Conservation (phyloP, 2,113 vertebrate species). For the Bos indicus region DNA sequence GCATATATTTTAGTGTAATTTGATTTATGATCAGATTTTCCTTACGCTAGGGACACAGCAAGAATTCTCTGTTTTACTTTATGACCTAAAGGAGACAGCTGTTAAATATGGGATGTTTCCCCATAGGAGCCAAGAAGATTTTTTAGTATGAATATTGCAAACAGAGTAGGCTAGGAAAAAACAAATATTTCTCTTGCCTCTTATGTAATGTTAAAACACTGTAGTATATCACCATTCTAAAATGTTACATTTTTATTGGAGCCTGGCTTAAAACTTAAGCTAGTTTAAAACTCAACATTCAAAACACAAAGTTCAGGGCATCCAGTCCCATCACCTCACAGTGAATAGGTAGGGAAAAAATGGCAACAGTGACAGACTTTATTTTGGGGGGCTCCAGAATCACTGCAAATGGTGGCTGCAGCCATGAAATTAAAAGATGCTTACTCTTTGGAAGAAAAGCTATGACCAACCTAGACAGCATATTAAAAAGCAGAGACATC, state of each 20-base stretch:
- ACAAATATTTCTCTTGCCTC: not conserved
- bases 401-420: not conserved
- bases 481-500: not conserved
- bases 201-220: not conserved
- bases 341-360: not conserved
- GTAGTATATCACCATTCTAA: not conserved
- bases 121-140: not conserved
- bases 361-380: not conserved
- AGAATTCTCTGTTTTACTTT: slow-evolving; percentile 14
- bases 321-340: not conserved
- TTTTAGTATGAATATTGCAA: not conserved
- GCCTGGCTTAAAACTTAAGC: not conserved
- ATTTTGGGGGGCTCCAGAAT: not conserved
- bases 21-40: slow-evolving; percentile 24
- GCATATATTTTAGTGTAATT: slow-evolving; percentile 26
- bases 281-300: not conserved
- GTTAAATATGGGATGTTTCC: not conserved
- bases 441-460: not conserved
- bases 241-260: not conserved
- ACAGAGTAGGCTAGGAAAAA: not conserved
- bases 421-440: not conserved
- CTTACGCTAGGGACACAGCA: slow-evolving; percentile 6
- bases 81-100: not conserved
- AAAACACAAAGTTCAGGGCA: not conserved
- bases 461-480: not conserved